These are phyloP conservation scores for Hyles vespertilio DNA, from an alignment of 1,140 invertebrate genomes.

Conservation along the genomic window DNA sequence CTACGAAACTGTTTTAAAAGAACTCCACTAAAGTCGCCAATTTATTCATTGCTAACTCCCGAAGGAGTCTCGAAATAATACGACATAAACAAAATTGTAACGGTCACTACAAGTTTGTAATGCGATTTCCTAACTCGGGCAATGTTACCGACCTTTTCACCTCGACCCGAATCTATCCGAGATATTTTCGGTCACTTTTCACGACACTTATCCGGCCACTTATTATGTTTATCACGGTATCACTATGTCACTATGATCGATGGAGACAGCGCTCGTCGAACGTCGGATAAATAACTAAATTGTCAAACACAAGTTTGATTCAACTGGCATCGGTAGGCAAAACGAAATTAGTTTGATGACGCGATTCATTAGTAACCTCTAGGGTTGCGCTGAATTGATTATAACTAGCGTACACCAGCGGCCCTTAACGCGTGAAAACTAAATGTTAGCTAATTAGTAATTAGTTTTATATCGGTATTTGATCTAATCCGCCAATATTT, in stretches of 20 bases:
- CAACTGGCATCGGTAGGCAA: slow-evolving; percentile 45
- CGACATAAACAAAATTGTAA: slow-evolving; percentile 20
- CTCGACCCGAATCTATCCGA: slow-evolving; percentile 13
- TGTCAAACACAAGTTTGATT: slow-evolving; percentile 53
- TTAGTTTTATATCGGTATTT: too few relatives aligned
- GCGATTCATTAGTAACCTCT: slow-evolving; percentile 15
- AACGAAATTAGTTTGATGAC: slow-evolving; percentile 43
- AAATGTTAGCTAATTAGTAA: too few relatives aligned
- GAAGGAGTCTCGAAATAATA: slow-evolving; percentile 5
- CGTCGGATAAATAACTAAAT: slow-evolving; percentile 48
- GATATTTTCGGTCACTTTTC: slow-evolving; percentile 18
- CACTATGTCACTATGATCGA: neutral
- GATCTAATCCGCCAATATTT: too few relatives aligned
- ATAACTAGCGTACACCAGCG: too few relatives aligned
- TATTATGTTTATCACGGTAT: neutral
- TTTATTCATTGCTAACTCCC: neutral
- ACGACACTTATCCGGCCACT: slow-evolving; percentile 10
- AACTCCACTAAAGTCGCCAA: too few relatives aligned
- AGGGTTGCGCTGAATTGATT: slow-evolving; percentile 14
- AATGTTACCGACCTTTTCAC: slow-evolving; percentile 14
- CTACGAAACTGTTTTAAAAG: too few relatives aligned
- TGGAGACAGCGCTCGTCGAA: slow-evolving; percentile 20
- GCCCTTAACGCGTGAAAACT: too few relatives aligned
- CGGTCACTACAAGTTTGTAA: slow-evolving; percentile 14
- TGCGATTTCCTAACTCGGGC: slow-evolving; percentile 15